Percentiles rank a stretch among this genome's conserved stretches.
Conservation (phyloP, 2,797 vertebrate species). For the Smutsia temminckii region DNA sequence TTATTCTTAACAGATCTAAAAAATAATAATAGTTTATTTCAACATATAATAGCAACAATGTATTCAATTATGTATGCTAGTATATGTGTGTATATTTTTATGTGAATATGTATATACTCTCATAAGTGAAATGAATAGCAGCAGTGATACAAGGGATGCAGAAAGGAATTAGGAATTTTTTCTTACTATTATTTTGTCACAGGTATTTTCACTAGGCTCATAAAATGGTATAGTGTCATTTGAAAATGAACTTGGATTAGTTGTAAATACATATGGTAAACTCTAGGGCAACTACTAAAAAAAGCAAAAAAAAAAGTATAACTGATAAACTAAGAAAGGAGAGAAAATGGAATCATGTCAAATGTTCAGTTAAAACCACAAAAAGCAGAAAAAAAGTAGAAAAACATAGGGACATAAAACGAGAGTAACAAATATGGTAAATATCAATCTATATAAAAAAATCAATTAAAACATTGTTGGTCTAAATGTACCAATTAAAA, state of each 20-base stretch:
- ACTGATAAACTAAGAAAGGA: neutral
- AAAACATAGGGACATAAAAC: neutral
- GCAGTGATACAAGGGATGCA: neutral
- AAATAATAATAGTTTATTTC: neutral
- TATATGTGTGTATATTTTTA: neutral
- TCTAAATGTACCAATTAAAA: neutral
- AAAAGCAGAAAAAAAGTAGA: neutral
- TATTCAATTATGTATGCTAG: neutral
- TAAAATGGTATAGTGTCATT: neutral
- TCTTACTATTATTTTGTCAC: neutral
- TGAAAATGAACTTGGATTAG: neutral
- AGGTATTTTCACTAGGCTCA: neutral
- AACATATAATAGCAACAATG: neutral
- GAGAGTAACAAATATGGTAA: neutral
- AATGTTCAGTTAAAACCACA: neutral
- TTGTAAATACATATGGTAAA: neutral
- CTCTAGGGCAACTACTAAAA: neutral
- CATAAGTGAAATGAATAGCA: neutral
- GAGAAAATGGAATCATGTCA: neutral
- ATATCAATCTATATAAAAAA: neutral
- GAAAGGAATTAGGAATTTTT: neutral
- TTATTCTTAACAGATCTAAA: neutral
- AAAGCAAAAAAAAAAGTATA: neutral
- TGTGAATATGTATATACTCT: neutral
- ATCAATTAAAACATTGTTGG: neutral